phyloP scores from a whole-genome alignment of 2,888 invertebrate species.

The Cephalotes varians region DNA sequence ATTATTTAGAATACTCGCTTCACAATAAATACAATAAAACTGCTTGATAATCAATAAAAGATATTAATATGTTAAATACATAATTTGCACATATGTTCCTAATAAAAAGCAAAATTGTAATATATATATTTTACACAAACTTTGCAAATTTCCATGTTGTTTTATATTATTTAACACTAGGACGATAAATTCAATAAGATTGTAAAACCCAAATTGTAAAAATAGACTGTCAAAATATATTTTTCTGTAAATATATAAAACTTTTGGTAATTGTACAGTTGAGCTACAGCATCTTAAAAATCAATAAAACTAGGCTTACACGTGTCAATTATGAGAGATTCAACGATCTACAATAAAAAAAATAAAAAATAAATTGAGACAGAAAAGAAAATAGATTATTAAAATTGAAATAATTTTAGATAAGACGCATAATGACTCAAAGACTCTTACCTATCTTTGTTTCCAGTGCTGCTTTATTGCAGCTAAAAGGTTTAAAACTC shows the following conservation, averaged over 20 bases:
- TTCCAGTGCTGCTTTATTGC: background rate
- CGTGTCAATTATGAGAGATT: background rate
- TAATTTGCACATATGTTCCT: slow-evolving; percentile 10
- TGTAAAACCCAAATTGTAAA: slow-evolving; percentile 41
- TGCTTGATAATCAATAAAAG: background rate
- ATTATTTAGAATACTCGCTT: background rate
- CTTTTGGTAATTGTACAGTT: no score
- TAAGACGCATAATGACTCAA: no score
- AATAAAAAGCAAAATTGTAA: slow-evolving; percentile 6
- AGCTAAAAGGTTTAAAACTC: background rate
- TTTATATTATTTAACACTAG: slow-evolving; percentile 22
- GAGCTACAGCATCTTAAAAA: no score
- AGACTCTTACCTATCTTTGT: background rate
- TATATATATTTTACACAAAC: background rate
- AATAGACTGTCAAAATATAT: slow-evolving; percentile 48
- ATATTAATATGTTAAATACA: background rate
- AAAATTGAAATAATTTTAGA: background rate
- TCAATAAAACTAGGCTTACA: no score
- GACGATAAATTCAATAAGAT: slow-evolving; percentile 14
- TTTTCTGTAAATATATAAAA: slow-evolving; percentile 62
- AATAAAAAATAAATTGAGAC: background rate
- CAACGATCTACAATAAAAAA: background rate
- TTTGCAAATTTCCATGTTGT: slow-evolving; percentile 2
- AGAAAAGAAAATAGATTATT: background rate
- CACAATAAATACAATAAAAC: background rate